Evolutionary conservation across 37 sponge, comb jelly and placozoan genomes (phyloP), one percentile per base, ranked within the genome.

Genomic region (Corticium candelabrum): DNA sequence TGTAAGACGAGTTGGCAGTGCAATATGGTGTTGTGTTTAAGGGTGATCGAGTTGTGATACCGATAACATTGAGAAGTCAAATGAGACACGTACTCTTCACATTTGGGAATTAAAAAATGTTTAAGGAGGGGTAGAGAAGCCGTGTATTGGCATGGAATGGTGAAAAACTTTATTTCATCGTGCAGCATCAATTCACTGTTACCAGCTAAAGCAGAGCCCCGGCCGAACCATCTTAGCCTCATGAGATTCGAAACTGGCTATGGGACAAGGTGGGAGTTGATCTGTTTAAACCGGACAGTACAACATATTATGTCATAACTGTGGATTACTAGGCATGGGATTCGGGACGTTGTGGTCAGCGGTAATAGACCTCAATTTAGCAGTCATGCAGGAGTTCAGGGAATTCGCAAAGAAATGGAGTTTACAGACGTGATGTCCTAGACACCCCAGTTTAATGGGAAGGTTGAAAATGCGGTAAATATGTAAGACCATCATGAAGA

Each of bases 51-150:
- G 11, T 43, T 11, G 56, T 43, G 11, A 73, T 80, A 30, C 74
- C 81, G 72, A 39, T 74, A 33, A 43, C 74, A 40, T 38, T 80
- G 73, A 34, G 57, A 79, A 82, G 75, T n/a, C n/a, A n/a, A n/a
- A n/a, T n/a, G n/a, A n/a, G n/a, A n/a, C n/a, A 38, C 74, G 27
- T 31, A 74, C 37, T 50, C 56, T 43, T 4, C 11, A 15, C 56
- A 43, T 11, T 21, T 43, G 5, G 56, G n/a, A n/a, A n/a, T n/a
- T n/a, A n/a, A 5, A 43, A 11, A 4, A 4, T 43, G 56, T 11
- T 21, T 43, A 43, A 4, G 11, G 56, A 43, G 56, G 11, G 56
- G 11, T 11, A 4, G 56, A 15, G 56, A 43, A 4, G 11, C 11
- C 56, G 56, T 43, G 4, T 43, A 43, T 43, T 43, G 56, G 56